Evolutionary conservation across 2,888 invertebrate genomes (phyloP).

Genomic region (Rugalucina vietnamica): DNA sequence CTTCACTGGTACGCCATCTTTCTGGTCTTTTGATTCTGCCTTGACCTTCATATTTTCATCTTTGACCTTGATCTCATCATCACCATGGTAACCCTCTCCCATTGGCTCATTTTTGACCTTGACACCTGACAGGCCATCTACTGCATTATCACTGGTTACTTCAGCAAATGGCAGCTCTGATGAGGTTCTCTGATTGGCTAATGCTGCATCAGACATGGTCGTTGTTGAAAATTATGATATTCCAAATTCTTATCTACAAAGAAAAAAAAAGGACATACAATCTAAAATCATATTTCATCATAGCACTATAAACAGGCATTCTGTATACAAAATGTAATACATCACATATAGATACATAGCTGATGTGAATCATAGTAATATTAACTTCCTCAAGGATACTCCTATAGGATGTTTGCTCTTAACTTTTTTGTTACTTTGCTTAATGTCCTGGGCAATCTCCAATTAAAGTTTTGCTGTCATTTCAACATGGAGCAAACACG

Average conservation of each 20-base stretch:
- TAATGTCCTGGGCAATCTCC: too few species aligned
- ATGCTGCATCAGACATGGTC: background rate
- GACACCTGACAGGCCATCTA: background rate
- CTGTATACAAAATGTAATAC: background rate
- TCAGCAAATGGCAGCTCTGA: background rate
- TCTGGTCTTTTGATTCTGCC: slow-evolving; percentile 27
- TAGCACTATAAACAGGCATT: background rate
- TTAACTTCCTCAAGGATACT: background rate
- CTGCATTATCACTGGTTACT: background rate
- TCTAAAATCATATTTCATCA: too few species aligned
- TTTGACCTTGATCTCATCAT: slow-evolving; percentile 27
- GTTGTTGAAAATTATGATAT: background rate
- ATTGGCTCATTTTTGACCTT: slow-evolving; percentile 8
- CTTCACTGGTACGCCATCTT: slow-evolving; percentile 55
- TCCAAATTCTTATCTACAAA: background rate
- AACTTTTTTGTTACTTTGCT: too few species aligned
- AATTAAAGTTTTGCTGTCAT: too few species aligned
- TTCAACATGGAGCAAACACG: too few species aligned
- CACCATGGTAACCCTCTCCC: slow-evolving; percentile 5
- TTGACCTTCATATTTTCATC: background rate
- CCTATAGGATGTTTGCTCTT: background rate
- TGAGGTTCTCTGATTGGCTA: background rate
- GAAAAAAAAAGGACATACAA: background rate
- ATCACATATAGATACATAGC: background rate
- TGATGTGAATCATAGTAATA: background rate